A percentile compares a stretch with the other conserved stretches of the same genome.
Conservation (phyloP, 2,888 invertebrate species). For the Eupithecia subumbrata region DNA sequence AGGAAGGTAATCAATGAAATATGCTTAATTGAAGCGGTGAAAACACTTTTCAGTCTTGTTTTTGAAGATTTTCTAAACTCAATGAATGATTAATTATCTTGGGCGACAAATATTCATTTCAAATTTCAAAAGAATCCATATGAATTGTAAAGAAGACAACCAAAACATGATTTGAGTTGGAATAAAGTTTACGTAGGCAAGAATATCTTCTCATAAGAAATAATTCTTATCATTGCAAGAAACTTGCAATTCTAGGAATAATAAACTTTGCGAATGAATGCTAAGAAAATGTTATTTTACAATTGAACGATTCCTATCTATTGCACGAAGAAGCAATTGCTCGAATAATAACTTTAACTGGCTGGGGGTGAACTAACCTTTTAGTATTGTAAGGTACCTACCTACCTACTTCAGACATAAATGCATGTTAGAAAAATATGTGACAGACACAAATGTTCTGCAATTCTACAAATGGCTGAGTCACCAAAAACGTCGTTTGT, state of each 20-base stretch:
- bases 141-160: not conserved
- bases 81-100: conserved; percentile 5
- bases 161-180: not conserved
- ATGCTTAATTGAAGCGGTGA: not conserved
- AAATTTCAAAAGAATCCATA: not conserved
- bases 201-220: not conserved
- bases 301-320: conserved; percentile 8
- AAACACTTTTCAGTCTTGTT: conserved; percentile 1
- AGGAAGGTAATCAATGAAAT: not conserved
- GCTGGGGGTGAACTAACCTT: not conserved
- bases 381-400: not conserved
- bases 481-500: not conserved
- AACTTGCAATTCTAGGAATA: not conserved
- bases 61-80: not conserved
- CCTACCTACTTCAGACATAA: no score
- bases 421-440: no score
- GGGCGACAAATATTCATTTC: not conserved
- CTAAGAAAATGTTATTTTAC: conserved; percentile 2
- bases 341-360: not conserved
- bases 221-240: not conserved
- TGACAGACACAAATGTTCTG: not conserved
- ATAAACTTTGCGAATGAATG: not conserved
- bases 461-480: not conserved
- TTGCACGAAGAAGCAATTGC: conserved; percentile 1
- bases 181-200: not conserved